phyloP scores from a whole-genome alignment of 2,113 vertebrate genomes.

The Panthera tigris region DNA sequence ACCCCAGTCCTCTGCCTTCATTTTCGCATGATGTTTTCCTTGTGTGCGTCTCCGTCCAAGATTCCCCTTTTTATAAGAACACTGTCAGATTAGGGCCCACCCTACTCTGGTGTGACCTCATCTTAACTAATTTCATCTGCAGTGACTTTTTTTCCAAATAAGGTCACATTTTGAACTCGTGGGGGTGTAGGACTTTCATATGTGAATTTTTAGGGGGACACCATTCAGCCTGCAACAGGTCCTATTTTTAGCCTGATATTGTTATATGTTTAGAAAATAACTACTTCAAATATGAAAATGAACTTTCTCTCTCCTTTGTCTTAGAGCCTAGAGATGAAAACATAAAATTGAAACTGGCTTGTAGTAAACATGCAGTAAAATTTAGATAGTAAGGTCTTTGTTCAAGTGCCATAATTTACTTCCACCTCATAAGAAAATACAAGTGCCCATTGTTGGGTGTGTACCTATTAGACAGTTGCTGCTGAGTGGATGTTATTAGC shows the following conservation, averaged over 20 bases:
- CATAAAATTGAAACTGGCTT: slow-evolving; percentile 40
- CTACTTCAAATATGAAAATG: neutral
- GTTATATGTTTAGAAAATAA: neutral
- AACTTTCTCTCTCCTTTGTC: slow-evolving; percentile 21
- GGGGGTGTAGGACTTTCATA: neutral
- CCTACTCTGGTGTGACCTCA: neutral
- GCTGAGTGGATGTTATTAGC: slow-evolving; percentile 21
- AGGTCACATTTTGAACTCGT: neutral
- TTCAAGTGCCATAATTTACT: neutral
- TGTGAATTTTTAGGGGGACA: neutral
- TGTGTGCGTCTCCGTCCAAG: neutral
- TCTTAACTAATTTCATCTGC: neutral
- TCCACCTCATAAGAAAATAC: slow-evolving; percentile 32
- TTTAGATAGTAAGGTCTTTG: slow-evolving; percentile 49
- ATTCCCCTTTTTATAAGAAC: neutral
- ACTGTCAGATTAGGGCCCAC: neutral
- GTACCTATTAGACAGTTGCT: slow-evolving; percentile 2
- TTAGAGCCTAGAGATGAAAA: neutral
- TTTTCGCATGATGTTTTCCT: neutral
- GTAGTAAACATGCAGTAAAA: neutral
- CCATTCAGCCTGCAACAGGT: neutral
- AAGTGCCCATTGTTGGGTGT: slow-evolving; percentile 41
- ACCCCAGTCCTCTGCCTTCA: neutral
- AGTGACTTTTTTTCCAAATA: neutral
- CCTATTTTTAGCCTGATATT: neutral